Evolutionary conservation across 2,888 invertebrate species (phyloP), one percentile per base, ranked within the genome.

Genomic region (Poecilobothrus nobilitatus): DNA sequence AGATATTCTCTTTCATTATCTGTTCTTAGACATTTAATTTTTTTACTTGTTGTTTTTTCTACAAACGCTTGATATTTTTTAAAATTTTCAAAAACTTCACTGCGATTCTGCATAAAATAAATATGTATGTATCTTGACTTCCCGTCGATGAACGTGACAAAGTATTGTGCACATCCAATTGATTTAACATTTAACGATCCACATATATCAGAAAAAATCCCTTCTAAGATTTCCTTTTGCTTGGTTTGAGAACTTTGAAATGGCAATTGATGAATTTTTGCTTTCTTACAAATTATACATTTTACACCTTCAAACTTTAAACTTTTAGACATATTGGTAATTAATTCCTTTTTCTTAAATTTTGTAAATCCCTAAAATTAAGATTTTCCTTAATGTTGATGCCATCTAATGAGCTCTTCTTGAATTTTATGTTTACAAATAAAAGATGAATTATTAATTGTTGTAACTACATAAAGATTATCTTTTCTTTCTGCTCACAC

Each of bases 1-100:
- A 74, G 22, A 64, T 75, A 74, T 71, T 77, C 76, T 37, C 68
- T 68, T 44, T 73, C 75, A 67, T 73, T 73, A 69, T 77, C 75
- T 8, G 72, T 73, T 62, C 76, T 68, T 3, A 76, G 65, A 6
- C 67, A 66, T 69, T 73, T 72, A 1, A 74, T 71, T 66, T 74
- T 73, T 9, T 65, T 44, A 33, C 69, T 68, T 33, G 71, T 73
- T 65, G 74, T 66, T 12, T 71, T 67, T 70, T 74, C 72, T 15
- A 70, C 69, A 68, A 63, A 67, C 63, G 63, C 73, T 37, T 37
- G 6, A 10, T 37, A 37, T 6, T 37, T 37, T 10, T 37, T 73
- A 22, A 74, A 68, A 20, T 61, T 67, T 64, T 68, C 27, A 20
- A 70, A 69, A 20, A 72, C 71, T 62, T 72, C 74, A 65, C 66